These are phyloP conservation scores for Brachypteracias leptosomus DNA, from an alignment of 2,113 vertebrate species.

Conservation along the genomic window DNA sequence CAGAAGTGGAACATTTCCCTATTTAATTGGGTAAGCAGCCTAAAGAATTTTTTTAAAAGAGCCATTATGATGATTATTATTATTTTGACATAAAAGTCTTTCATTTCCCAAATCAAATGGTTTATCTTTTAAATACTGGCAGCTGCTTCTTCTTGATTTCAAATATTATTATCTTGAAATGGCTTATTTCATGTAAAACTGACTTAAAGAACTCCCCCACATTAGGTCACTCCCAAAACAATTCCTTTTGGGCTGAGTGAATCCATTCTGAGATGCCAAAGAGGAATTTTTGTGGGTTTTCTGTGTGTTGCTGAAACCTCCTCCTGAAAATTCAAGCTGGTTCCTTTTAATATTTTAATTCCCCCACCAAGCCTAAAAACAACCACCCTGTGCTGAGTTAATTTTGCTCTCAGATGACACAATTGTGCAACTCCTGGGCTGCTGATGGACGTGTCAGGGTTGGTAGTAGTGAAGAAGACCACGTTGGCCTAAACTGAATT, in stretches of 20 bases:
- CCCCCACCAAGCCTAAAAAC: neutral
- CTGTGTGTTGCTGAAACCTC: neutral
- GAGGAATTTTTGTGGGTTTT: neutral
- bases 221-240: neutral
- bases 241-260: neutral
- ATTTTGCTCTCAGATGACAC: neutral
- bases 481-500: neutral
- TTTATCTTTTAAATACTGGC: neutral
- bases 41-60: too few relatives aligned
- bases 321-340: neutral
- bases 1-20: too few relatives aligned
- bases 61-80: too few relatives aligned
- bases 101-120: too few relatives aligned
- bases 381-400: neutral
- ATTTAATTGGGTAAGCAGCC: too few relatives aligned
- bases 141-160: neutral
- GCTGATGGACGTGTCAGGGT: neutral
- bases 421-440: neutral
- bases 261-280: neutral
- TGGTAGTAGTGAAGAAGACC: neutral
- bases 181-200: neutral
- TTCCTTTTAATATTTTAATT: constrained; percentile 5
- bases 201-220: neutral
- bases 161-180: neutral
- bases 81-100: too few relatives aligned